Evolutionary conservation across 2,797 vertebrate species (phyloP).

Genomic region (Enteromius unitaeniatus): DNA sequence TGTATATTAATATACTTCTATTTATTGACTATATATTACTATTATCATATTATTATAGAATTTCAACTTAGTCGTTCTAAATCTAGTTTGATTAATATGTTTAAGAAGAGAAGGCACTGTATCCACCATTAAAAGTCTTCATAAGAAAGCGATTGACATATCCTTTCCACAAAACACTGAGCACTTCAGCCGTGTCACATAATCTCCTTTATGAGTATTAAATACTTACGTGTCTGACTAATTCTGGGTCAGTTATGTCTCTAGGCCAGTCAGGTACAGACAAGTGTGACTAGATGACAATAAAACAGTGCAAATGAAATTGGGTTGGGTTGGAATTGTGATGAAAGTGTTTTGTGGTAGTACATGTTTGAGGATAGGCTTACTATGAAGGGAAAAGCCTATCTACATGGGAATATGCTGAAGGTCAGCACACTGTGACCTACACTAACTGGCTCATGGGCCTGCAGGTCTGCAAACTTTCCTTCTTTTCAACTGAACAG

Average conservation of each 20-base stretch:
- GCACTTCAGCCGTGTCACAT: conserved; percentile 51
- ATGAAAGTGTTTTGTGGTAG: neutral
- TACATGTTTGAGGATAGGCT: neutral
- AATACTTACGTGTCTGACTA: conserved; percentile 32
- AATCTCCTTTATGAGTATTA: conserved; percentile 69
- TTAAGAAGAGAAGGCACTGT: neutral
- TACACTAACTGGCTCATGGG: neutral
- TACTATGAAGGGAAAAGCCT: neutral
- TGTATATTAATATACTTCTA: no score
- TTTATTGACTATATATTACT: no score
- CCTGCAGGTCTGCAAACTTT: neutral
- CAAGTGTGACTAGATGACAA: conserved; percentile 1
- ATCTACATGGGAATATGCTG: neutral
- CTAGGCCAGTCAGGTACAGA: conserved; percentile 32
- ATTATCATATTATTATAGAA: no score
- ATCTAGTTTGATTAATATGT: no score
- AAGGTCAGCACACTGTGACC: neutral
- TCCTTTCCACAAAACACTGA: conserved; percentile 29
- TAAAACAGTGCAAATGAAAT: conserved; percentile 9
- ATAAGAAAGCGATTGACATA: neutral
- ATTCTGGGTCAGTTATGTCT: conserved; percentile 37
- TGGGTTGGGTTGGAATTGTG: conserved; percentile 2
- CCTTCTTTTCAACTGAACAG: conserved; percentile 1
- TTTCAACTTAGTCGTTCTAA: no score
- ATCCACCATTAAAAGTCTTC: neutral